phyloP scores from a whole-genome alignment of 2,113 vertebrate genomes.

The Hystrix brachyura region DNA sequence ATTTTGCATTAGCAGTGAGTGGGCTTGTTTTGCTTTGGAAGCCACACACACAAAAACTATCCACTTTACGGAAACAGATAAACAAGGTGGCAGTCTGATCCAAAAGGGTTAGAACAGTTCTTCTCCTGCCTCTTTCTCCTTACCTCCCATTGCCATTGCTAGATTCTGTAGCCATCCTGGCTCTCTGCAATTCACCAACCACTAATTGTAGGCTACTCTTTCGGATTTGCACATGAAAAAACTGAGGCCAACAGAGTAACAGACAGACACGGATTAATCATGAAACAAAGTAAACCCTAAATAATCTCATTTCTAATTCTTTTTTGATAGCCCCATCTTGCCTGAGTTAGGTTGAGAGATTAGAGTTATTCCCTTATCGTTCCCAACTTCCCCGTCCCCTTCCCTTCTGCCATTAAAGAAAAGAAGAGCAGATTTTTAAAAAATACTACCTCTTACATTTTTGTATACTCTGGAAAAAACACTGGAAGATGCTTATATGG shows the following conservation, averaged over 20 bases:
- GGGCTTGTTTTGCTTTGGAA: slow-evolving; percentile 23
- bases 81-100: not conserved
- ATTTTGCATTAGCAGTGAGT: not conserved
- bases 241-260: not conserved
- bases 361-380: not conserved
- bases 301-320: not conserved
- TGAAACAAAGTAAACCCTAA: not conserved
- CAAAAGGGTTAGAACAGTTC: not conserved
- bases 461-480: not conserved
- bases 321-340: not conserved
- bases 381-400: not conserved
- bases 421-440: not conserved
- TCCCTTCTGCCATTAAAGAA: not conserved
- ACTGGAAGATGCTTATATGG: not conserved
- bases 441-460: not conserved
- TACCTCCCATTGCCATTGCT: not conserved
- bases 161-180: not conserved
- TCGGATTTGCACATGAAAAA: not conserved
- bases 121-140: not conserved
- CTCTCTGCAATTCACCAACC: not conserved
- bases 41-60: not conserved
- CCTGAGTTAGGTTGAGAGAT: not conserved
- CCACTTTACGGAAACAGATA: not conserved
- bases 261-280: not conserved
- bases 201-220: not conserved